These are phyloP conservation scores for Orthonychiurus folsomi DNA, from an alignment of 2,888 invertebrate genomes.

Conservation along the genomic window DNA sequence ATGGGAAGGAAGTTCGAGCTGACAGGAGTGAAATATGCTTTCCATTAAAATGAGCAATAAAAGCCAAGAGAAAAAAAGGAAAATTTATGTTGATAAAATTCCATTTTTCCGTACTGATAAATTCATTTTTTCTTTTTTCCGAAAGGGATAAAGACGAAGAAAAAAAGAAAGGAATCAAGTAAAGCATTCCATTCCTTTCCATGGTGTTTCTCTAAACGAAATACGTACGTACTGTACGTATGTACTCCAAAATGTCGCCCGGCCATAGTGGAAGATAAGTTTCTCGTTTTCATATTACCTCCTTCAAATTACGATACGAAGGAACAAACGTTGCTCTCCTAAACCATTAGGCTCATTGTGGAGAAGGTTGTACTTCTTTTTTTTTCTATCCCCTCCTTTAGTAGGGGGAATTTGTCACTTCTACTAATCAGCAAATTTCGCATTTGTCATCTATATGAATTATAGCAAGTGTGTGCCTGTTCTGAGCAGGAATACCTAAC, in stretches of 20 bases:
- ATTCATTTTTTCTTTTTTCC: conserved; percentile 38
- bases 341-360: not conserved
- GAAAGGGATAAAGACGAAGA: conserved; percentile 10
- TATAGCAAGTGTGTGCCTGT: not conserved
- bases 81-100: conserved; percentile 41
- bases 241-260: too few species aligned
- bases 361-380: not conserved
- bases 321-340: too few species aligned
- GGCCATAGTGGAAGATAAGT: conserved; percentile 24
- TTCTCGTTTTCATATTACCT: conserved; percentile 24
- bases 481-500: not conserved
- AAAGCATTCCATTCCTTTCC: too few species aligned
- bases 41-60: conserved; percentile 41
- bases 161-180: conserved; percentile 8
- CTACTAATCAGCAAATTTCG: not conserved
- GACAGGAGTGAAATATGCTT: conserved; percentile 41
- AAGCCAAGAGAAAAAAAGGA: conserved; percentile 40
- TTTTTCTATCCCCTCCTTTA: too few species aligned
- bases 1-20: conserved; percentile 40
- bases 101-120: conserved; percentile 41
- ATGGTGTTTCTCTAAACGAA: too few species aligned
- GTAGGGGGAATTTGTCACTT: conserved; percentile 1
- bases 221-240: too few species aligned
- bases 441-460: not conserved
- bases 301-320: not conserved